These are phyloP conservation scores for Brachyptera putata DNA, from an alignment of 2,888 invertebrate species.

Conservation along the genomic window DNA sequence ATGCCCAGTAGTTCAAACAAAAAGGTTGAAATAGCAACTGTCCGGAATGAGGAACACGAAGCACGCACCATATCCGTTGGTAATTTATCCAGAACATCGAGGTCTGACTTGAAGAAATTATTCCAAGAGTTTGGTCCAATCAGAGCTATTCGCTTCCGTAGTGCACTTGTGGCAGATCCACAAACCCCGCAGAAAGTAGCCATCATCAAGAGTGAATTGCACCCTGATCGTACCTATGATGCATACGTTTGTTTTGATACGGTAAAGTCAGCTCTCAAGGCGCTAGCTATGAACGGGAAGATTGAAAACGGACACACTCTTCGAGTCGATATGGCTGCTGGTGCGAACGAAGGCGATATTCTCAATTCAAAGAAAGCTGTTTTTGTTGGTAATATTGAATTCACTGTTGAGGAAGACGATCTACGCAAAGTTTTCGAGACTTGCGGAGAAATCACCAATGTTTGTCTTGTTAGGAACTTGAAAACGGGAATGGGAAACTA, in stretches of 20 bases:
- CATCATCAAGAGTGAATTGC: constrained; percentile 58
- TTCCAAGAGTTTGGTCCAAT: constrained; percentile 66
- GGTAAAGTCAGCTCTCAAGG: constrained; percentile 53
- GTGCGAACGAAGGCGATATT: constrained; percentile 41
- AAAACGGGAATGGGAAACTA: constrained; percentile 68
- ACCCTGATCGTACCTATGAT: constrained; percentile 59
- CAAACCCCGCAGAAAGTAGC: constrained; percentile 60
- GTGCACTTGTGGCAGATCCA: constrained; percentile 56
- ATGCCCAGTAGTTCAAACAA: constrained; percentile 20
- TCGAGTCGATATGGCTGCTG: constrained; percentile 56
- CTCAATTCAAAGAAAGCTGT: constrained; percentile 56
- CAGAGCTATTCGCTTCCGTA: constrained; percentile 57
- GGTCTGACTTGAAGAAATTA: constrained; percentile 55
- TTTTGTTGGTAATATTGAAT: constrained; percentile 72
- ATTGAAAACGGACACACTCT: constrained; percentile 60
- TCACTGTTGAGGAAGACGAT: constrained; percentile 58
- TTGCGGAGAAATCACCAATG: constrained; percentile 67
- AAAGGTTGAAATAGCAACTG: constrained; percentile 19
- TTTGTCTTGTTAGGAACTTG: constrained; percentile 65
- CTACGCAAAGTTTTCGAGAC: constrained; percentile 61
- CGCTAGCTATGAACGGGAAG: constrained; percentile 62
- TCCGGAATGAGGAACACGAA: constrained; percentile 38
- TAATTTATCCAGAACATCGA: constrained; percentile 62
- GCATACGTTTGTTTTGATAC: constrained; percentile 60
- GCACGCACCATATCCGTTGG: constrained; percentile 68